A percentile compares a stretch with the other conserved stretches of the same genome.
Evolutionary conservation across 2,797 vertebrate genomes (phyloP).

Genomic region (Lophura swinhoii): DNA sequence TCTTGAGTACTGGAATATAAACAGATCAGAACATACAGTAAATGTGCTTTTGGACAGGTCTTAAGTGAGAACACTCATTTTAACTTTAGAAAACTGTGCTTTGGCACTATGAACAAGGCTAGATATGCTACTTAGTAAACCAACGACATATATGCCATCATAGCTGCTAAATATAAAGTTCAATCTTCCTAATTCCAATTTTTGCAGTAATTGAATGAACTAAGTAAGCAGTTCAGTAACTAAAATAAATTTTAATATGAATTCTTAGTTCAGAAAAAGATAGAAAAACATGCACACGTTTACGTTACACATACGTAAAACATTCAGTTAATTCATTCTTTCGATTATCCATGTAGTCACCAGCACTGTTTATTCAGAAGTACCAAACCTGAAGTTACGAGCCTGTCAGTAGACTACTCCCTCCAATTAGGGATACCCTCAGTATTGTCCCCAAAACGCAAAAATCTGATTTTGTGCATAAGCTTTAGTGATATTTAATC

Average conservation of each 20-base stretch:
- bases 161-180: neutral
- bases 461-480: neutral
- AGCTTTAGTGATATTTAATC: neutral
- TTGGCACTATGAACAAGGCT: neutral
- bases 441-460: neutral
- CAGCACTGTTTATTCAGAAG: neutral
- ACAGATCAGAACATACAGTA: neutral
- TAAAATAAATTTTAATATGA: neutral
- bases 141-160: neutral
- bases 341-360: neutral
- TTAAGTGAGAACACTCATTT: neutral
- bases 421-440: neutral
- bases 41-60: neutral
- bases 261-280: neutral
- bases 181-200: neutral
- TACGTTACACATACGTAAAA: neutral
- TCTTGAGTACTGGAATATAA: neutral
- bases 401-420: accelerated
- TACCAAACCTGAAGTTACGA: neutral
- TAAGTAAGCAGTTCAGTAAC: neutral
- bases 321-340: neutral
- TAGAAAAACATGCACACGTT: neutral
- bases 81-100: neutral
- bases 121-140: accelerated
- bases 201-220: neutral